phyloP scores from a whole-genome alignment of 2,888 invertebrate genomes.

The Athrips mouffetella region DNA sequence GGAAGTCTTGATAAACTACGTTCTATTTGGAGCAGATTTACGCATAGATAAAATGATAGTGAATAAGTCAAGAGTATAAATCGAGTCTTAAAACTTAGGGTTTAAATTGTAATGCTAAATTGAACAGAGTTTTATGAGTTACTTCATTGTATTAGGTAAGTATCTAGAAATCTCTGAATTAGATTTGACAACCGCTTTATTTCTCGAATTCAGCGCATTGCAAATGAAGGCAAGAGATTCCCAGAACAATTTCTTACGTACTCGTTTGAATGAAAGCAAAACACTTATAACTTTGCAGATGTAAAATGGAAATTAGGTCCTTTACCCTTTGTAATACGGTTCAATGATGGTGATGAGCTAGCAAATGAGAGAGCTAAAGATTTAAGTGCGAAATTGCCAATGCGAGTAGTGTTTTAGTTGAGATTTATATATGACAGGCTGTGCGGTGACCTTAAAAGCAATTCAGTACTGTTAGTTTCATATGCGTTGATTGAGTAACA shows the following conservation, averaged over 20 bases:
- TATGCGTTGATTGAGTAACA: conserved; percentile 3
- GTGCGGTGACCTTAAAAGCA: conserved; percentile 39
- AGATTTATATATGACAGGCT: conserved; percentile 63
- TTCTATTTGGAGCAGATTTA: conserved; percentile 14
- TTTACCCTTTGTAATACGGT: conserved; percentile 40
- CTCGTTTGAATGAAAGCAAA: conserved; percentile 47
- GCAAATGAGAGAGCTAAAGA: conserved; percentile 36
- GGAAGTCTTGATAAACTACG: conserved; percentile 24
- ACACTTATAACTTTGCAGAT: conserved; percentile 30
- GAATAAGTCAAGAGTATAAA: conserved; percentile 17
- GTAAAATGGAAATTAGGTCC: conserved; percentile 41
- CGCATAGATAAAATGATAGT: conserved; percentile 14
- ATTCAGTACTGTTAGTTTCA: conserved; percentile 9
- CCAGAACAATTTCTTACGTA: conserved; percentile 56
- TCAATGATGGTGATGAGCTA: conserved; percentile 25
- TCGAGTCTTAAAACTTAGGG: conserved; percentile 13
- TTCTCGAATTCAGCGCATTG: conserved; percentile 48
- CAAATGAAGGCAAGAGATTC: conserved; percentile 53
- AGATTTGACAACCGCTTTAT: too few species aligned
- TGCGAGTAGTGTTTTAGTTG: conserved; percentile 52
- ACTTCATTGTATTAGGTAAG: too few species aligned
- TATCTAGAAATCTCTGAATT: background rate
- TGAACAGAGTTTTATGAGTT: background rate
- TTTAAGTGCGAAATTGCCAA: conserved; percentile 65
- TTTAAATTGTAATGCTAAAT: background rate